Conservation (phyloP, 1,140 invertebrate species). For the Dolichoris vasculosae region DNA sequence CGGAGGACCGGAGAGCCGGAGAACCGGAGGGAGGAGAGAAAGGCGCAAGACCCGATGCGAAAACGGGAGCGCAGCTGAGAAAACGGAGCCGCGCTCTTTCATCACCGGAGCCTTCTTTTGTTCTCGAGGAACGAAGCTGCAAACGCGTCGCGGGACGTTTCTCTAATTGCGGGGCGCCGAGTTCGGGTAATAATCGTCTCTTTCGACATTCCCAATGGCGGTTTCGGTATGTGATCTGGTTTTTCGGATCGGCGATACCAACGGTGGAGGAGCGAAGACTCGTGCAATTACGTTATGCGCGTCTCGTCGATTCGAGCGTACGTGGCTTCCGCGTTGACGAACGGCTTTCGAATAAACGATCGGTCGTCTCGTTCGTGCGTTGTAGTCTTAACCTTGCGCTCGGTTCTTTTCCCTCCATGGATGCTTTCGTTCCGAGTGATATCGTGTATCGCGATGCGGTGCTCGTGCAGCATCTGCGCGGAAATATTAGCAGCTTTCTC, state of each 20-base stretch:
- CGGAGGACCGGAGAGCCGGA: background rate
- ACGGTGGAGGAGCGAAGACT: background rate
- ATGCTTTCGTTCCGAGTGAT: background rate
- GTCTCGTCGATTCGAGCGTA: background rate
- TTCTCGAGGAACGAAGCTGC: background rate
- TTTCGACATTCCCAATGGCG: constrained; percentile 37
- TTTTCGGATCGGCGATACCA: constrained; percentile 8
- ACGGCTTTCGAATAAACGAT: background rate
- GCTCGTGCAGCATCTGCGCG: background rate
- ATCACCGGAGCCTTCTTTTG: background rate
- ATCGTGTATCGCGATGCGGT: background rate
- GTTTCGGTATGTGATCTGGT: constrained; percentile 39
- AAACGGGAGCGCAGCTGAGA: background rate
- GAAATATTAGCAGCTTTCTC: background rate
- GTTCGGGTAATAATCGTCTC: background rate
- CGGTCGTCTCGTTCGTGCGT: background rate
- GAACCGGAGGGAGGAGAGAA: no score
- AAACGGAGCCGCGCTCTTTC: background rate
- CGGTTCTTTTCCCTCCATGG: background rate
- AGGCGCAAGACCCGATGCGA: no score
- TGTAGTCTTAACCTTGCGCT: constrained; percentile 23
- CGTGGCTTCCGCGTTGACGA: background rate
- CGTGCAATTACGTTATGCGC: constrained; percentile 1
- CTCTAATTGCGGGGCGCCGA: constrained; percentile 18
- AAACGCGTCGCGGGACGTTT: background rate